Evolutionary conservation across 2,888 invertebrate genomes (phyloP).

Genomic region (Mylabris sibirica): DNA sequence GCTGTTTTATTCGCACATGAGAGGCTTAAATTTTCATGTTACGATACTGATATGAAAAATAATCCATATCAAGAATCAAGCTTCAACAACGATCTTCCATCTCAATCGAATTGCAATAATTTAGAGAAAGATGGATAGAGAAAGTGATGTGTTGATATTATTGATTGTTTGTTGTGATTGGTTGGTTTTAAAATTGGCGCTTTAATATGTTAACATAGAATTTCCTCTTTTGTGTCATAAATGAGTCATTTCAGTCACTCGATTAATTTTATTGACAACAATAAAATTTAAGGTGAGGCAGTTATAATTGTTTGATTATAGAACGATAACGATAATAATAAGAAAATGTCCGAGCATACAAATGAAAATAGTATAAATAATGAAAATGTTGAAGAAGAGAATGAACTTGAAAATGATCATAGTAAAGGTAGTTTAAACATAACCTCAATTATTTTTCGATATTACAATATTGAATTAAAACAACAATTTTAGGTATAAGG

Average conservation of each 20-base stretch:
- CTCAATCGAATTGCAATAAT: too few species aligned
- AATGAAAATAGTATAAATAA: not conserved
- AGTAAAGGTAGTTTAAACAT: not conserved
- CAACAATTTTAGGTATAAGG: not conserved
- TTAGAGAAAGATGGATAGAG: not conserved
- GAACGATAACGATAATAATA: not conserved
- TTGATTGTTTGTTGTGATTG: not conserved
- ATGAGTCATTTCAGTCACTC: not conserved
- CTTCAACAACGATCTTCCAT: too few species aligned
- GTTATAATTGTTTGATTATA: not conserved
- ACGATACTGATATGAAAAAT: too few species aligned
- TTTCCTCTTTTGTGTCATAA: not conserved
- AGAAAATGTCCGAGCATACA: not conserved
- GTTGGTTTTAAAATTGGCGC: not conserved
- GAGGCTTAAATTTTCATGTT: too few species aligned
- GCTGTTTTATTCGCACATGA: too few species aligned
- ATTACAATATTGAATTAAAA: not conserved
- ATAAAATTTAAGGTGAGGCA: slow-evolving; percentile 2
- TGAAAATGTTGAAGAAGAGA: not conserved
- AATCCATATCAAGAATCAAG: too few species aligned
- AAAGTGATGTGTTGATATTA: not conserved
- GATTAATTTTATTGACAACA: not conserved
- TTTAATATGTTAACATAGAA: fast-evolving
- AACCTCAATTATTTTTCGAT: not conserved
- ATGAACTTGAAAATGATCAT: not conserved